Base-by-base conservation (phyloP, 2,888 invertebrate genomes). In the Eilema griseolum region DNA sequence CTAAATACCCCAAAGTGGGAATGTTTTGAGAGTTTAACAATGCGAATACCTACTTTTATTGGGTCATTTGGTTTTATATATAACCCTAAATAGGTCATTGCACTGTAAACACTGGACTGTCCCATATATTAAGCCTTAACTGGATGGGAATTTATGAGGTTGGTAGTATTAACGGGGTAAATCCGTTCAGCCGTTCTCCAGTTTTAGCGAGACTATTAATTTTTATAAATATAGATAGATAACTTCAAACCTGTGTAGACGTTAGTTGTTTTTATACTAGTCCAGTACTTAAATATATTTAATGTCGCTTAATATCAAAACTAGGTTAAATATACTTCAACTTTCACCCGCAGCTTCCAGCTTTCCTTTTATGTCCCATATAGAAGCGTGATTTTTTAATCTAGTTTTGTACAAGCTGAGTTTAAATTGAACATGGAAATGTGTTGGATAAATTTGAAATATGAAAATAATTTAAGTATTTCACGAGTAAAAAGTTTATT, bases 321-420 rank as follows among this genome's bases (percentile, higher is more conserved):
- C 81, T 80, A 70, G 81, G 78, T 80, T 80, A 80, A 80, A 81
- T 74, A 82, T 80, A 78, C 70, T 75, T 71, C 33, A 61, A 72
- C 67, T 82, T 75, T 78, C 75, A 78, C 81, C 31, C 59, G 78
- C 71, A 77, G 52, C n/a, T 52, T 52, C n/a, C 8, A 82, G 78
- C 72, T 63, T 66, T 61, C n/a, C 24, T 75, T 82, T 80, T 66
- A 75, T 61, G 69, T 75, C 52, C 28, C 67, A 31, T 52, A 61
- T 67, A 59, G 46, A 26, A 72, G 66, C 65, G 62, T 62, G 33
- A 61, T 80, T 66, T 73, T 66, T 46, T 78, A 74, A 72, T 41
- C 56, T 66, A 61, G 59, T 66, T 72, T 68, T 33, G 12, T 11
- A 8, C 23, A 31, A 65, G 61, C 14, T 12, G 24, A 56, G 33